These are phyloP conservation scores for Drosophila kanapiae DNA, from an alignment of 1,140 invertebrate genomes.

Conservation along the genomic window DNA sequence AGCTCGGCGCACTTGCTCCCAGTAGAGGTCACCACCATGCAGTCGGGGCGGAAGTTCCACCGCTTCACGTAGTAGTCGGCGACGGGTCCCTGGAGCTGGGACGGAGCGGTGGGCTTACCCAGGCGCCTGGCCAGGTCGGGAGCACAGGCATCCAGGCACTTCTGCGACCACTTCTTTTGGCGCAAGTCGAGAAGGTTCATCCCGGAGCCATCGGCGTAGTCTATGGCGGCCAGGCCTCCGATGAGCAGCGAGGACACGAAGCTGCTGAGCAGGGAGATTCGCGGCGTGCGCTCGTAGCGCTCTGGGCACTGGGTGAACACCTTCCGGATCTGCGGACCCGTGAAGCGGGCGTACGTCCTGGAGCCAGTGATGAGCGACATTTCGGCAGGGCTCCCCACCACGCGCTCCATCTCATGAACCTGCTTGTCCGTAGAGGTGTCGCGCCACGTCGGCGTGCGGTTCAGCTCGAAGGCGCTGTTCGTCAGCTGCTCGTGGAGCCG, in stretches of 20 bases:
- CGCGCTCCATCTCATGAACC: conserved; percentile 91
- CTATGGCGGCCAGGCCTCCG: conserved; percentile 95
- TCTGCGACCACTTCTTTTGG: conserved; percentile 91
- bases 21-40: conserved; percentile 94
- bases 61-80: conserved; percentile 92
- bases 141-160: conserved; percentile 91
- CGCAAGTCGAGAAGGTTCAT: conserved; percentile 97
- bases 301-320: conserved; percentile 89
- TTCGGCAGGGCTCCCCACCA: conserved; percentile 91
- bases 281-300: conserved; percentile 92
- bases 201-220: conserved; percentile 96
- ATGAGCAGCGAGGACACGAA: conserved; percentile 95
- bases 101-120: conserved; percentile 90
- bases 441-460: conserved; percentile 96
- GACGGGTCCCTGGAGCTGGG: conserved; percentile 90
- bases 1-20: conserved; percentile 95
- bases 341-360: conserved; percentile 95
- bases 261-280: conserved; percentile 96
- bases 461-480: conserved; percentile 90
- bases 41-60: conserved; percentile 93
- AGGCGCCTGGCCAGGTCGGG: conserved; percentile 89
- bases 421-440: conserved; percentile 94
- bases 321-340: conserved; percentile 96
- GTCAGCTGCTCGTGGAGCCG: conserved; percentile 94
- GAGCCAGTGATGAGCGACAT: conserved; percentile 95